Evolutionary conservation across 1,140 invertebrate species (phyloP).

Genomic region (Kradibia gibbosae): DNA sequence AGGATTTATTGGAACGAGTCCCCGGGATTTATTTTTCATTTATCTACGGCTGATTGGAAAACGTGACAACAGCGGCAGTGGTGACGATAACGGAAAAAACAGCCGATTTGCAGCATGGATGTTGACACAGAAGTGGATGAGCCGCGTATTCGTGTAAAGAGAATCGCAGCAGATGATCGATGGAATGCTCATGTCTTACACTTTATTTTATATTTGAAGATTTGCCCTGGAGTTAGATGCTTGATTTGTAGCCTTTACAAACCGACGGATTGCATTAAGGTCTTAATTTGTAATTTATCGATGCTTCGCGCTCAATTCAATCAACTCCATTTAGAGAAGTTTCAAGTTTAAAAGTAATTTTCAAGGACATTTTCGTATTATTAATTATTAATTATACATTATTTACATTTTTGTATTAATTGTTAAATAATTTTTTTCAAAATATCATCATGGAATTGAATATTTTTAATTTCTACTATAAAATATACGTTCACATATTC

Average conservation of each 20-base stretch:
- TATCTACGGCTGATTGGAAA: conserved; percentile 42
- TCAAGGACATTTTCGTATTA: too few species aligned
- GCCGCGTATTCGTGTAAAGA: neutral
- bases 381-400: too few species aligned
- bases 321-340: neutral
- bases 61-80: neutral
- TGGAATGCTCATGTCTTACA: neutral
- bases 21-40: conserved; percentile 51
- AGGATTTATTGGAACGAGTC: conserved; percentile 56
- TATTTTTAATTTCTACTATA: too few species aligned
- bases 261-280: neutral
- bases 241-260: too few species aligned
- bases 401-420: too few species aligned
- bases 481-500: too few species aligned
- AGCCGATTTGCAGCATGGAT: neutral
- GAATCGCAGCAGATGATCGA: neutral
- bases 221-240: neutral
- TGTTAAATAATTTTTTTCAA: too few species aligned
- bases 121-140: neutral
- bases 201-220: neutral
- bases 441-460: too few species aligned
- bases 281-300: neutral
- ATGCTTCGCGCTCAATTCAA: neutral
- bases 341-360: neutral
- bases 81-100: neutral